Evolutionary conservation across 2,888 invertebrate species (phyloP).

Genomic region (Amaurobius ferox): DNA sequence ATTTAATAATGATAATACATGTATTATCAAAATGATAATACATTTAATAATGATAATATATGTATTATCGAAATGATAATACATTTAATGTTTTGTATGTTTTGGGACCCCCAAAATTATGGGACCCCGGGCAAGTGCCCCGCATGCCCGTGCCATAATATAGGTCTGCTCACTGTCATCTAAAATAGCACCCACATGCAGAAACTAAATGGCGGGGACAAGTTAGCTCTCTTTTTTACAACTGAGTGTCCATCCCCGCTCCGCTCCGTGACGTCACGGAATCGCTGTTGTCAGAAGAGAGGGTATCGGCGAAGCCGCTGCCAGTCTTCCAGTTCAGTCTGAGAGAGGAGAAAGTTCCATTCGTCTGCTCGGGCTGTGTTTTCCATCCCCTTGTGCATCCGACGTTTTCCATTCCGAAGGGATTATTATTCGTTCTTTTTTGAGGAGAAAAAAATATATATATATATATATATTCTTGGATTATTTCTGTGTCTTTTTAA

Average conservation of each 20-base stretch:
- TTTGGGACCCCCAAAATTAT: too few relatives aligned
- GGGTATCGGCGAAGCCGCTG: slow-evolving; percentile 29
- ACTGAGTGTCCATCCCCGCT: slow-evolving; percentile 51
- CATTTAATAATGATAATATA: too few relatives aligned
- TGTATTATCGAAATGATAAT: too few relatives aligned
- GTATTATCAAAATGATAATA: too few relatives aligned
- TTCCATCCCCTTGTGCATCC: background rate
- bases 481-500: background rate
- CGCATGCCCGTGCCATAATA: too few relatives aligned
- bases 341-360: slow-evolving; percentile 38
- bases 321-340: slow-evolving; percentile 66
- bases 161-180: too few relatives aligned
- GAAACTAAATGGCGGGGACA: background rate
- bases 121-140: too few relatives aligned
- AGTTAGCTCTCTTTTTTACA: background rate
- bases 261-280: slow-evolving; percentile 61
- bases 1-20: too few relatives aligned
- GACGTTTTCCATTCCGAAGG: background rate
- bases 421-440: background rate
- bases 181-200: background rate
- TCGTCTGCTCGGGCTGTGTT: slow-evolving; percentile 24
- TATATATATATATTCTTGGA: background rate
- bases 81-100: too few relatives aligned
- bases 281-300: slow-evolving; percentile 63
- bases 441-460: background rate